Evolutionary conservation across 2,113 vertebrate genomes (phyloP), one percentile per base, ranked within the genome.

Genomic region (Gavialis gangeticus): DNA sequence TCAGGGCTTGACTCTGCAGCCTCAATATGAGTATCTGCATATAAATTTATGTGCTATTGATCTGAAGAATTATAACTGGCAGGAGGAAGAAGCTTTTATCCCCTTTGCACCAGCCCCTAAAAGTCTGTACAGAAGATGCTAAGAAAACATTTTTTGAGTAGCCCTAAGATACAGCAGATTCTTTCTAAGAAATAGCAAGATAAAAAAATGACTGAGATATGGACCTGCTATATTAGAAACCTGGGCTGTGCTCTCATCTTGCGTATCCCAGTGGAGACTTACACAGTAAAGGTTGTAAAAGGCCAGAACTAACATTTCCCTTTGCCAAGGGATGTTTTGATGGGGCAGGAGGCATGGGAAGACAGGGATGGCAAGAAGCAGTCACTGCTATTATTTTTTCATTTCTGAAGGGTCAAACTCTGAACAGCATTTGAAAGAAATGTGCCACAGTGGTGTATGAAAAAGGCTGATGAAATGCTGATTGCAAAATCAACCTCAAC

Each of bases 381-480:
- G 59, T 9, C 1, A 1, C 2, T 27, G 3, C 2, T 76, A 19
- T 25, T 83, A 87, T 75, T 89, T 71, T 89, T 94, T 21, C 71
- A 21, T 30, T 81, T 62, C 21, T 28, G 9, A 73, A 91, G 3
- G 59, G 37, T 75, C 34, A 11, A 6, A 22, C 85, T 90, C 59
- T 59, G 46, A 5, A 3, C 0, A 64, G 7, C 10, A 18, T 3
- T 59, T 4, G 24, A 75, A 71, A 92, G 88, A 22, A 21, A 91
- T 59, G 88, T 6, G 11, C 55, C 13, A 54, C 22, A 54, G 30
- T n/a, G 73, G 8, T 64, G 6, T 1, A 28, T 3, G 3, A 12
- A 3, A 0, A 0, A 63, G 15, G 24, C 12, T 37, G 57, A 69
- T 4, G 78, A 4, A 62, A 5, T 3, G 15, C 0, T 2, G 14